Evolutionary conservation across 2,797 vertebrate genomes (phyloP), one percentile per base, ranked within the genome.

Genomic region (Clarias platycephalus): DNA sequence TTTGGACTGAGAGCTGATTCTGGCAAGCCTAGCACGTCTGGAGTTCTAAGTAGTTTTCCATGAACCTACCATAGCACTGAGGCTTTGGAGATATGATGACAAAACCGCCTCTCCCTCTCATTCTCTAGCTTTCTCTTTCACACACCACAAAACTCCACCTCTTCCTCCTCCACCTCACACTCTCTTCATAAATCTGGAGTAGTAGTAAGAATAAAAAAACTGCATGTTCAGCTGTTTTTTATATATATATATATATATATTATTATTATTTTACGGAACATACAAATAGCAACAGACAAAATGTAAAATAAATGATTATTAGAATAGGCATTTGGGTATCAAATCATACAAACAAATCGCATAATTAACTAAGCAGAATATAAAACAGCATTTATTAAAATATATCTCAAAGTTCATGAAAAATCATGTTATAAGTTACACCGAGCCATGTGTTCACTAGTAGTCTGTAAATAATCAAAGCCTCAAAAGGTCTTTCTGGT

Each of bases 11-110:
- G 89, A 68, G 88, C 87, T 84, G 89, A 93, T 91, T 89, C 91
- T 95, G 94, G 94, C 93, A 93, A 91, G 86, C 84, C 87, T 82
- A 80, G 85, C 86, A 82, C 53, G 90, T 92, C 92, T 94, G 93
- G 92, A 90, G 88, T 86, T 90, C 88, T 92, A 92, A 93, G 91
- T 93, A 93, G 92, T 93, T 95, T 93, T 95, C 92, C 89, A 90
- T 93, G 91, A 94, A 92, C 87, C 87, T 72, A 92, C 92, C 88
- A 37, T 92, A 92, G 88, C 90, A 90, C 88, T 91, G 91, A 92
- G 90, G 90, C 89, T 91, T 89, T 89, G 89, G 91, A 94, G 92
- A 93, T 93, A 91, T 92, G 93, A 94, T 93, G 91, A 94, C 90
- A 92, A 91, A 94, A 93, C 92, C 91, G 91, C 82, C 80, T 79